Base-by-base conservation (phyloP, 2,888 invertebrate genomes). In the Crepidodera aurea region DNA sequence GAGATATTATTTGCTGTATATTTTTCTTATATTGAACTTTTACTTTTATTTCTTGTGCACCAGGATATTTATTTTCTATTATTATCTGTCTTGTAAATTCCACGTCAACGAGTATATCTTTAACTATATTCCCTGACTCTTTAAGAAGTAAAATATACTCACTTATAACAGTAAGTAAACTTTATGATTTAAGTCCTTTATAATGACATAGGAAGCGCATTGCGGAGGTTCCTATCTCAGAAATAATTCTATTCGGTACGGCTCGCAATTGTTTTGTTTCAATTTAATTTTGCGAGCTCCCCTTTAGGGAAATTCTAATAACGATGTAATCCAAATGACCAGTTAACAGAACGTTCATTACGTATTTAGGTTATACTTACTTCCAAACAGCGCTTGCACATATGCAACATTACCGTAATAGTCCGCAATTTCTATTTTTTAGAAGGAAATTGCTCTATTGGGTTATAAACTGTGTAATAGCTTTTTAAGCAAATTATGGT, bases 311-410 rank as follows among this genome's bases (percentile, higher is more conserved):
- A 51, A 19, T 51, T 51, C 51, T 51, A 51, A 51, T 51, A 51
- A 51, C 51, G 25, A 39, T 39, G 51, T 51, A 39, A 51, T 51
- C 51, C 51, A 51, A 51, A 39, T 51, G 51, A 51, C 51, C 51
- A 51, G 51, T 51, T 51, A 51, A 51, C 51, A 15, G 51, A 34
- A 51, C 51, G 18, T 39, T 25, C 25, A 51, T 51, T 51, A 39
- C 39, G 25, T 39, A 51, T 51, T 51, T 51, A 39, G 22, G 22
- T 19, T 51, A 34, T 39, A 37, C 25, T 37, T 51, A 25, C 51
- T 34, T 51, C 22, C 39, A n/a, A n/a, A n/a, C n/a, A n/a, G n/a
- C n/a, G 51, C 51, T 13, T 6, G 5, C 6, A 8, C 29, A 13
- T 13, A 34, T 34, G 25, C 39, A 22, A 37, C 19, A 51, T 51